A percentile compares a stretch with the other conserved stretches of the same genome.
Conservation (phyloP, 2,888 invertebrate genomes). For the Scaptomyza parva region DNA sequence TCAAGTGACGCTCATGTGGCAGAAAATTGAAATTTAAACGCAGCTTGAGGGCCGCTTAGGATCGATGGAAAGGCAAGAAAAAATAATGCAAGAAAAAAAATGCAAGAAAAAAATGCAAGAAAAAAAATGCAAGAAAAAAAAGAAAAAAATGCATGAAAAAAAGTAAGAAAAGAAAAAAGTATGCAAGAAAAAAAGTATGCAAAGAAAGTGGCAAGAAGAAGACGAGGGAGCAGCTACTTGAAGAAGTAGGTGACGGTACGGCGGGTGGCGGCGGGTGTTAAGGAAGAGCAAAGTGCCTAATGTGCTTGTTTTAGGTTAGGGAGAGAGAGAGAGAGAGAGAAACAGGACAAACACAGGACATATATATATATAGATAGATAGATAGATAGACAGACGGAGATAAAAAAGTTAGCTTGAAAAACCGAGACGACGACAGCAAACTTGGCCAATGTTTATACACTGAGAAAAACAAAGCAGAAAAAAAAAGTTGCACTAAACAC, state of each 20-base stretch:
- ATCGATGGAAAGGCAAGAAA: constrained; percentile 56
- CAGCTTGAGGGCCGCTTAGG: constrained; percentile 68
- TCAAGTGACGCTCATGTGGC: constrained; percentile 77
- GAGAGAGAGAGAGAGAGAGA: not conserved
- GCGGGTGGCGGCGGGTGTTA: too few relatives aligned
- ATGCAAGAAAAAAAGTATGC: too few relatives aligned
- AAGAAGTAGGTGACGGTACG: too few relatives aligned
- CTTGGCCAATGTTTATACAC: constrained; percentile 59
- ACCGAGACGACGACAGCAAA: constrained; percentile 46
- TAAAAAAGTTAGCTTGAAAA: not conserved
- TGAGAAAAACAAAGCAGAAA: too few relatives aligned
- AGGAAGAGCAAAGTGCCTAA: constrained; percentile 9
- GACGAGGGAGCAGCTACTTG: not conserved
- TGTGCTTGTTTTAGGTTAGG: not conserved
- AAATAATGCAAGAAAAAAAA: not conserved
- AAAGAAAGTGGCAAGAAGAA: too few relatives aligned
- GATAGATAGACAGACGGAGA: not conserved
- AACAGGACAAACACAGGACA: not conserved
- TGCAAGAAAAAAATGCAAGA: too few relatives aligned
- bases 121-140: too few relatives aligned
- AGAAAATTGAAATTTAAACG: constrained; percentile 80
- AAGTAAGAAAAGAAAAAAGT: too few relatives aligned
- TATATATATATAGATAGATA: not conserved
- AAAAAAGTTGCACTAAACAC: too few relatives aligned
- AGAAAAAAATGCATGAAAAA: too few relatives aligned